Evolutionary conservation across 1,140 invertebrate genomes (phyloP).

Genomic region (Musca domestica): DNA sequence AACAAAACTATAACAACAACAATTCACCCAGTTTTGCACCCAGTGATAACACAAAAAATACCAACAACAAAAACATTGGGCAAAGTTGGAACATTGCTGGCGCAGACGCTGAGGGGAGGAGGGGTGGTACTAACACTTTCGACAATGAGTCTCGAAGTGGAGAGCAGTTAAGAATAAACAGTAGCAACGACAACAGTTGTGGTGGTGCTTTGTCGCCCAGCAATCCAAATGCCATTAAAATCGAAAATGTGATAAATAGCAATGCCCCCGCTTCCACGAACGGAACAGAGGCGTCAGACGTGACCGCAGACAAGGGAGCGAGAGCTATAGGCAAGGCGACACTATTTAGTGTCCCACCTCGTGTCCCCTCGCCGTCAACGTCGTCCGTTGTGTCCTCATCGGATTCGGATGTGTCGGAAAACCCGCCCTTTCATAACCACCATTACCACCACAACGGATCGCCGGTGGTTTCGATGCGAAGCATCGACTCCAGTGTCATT

Average conservation of each 20-base stretch:
- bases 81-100: not conserved
- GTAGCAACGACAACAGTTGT: not conserved
- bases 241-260: conserved; percentile 15
- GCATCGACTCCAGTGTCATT: conserved; percentile 48
- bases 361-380: not conserved
- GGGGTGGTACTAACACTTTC: not conserved
- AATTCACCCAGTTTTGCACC: not conserved
- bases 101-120: not conserved
- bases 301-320: not conserved
- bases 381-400: conserved; percentile 6
- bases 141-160: not conserved
- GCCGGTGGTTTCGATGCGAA: conserved; percentile 43
- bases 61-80: not conserved
- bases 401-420: not conserved
- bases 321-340: no score
- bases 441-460: conserved; percentile 23
- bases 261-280: not conserved
- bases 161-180: not conserved
- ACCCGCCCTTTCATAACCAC: conserved; percentile 23
- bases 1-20: conserved; percentile 3
- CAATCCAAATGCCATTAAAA: conserved; percentile 15
- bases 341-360: not conserved
- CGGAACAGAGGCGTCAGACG: not conserved
- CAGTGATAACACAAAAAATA: not conserved
- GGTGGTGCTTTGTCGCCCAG: not conserved